Percentiles rank a stretch among this genome's conserved stretches.
Conservation (phyloP, 2,888 invertebrate genomes). For the Augiades crinisus region DNA sequence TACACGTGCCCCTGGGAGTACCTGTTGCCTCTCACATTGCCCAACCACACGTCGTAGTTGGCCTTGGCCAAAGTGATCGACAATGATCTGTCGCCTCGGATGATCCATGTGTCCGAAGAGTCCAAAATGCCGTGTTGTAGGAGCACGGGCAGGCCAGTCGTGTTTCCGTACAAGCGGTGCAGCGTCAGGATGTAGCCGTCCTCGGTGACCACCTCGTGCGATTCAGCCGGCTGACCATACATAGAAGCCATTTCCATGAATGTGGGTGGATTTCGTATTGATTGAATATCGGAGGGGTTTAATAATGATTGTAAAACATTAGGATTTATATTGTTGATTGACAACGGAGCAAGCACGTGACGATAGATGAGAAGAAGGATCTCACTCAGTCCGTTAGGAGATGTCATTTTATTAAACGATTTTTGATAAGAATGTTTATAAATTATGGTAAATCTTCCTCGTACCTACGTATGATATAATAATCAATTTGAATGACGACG, state of each 20-base stretch:
- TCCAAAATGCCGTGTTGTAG: slow-evolving; percentile 43
- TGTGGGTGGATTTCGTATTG: background rate
- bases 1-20: slow-evolving; percentile 77
- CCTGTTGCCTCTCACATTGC: slow-evolving; percentile 78
- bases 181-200: slow-evolving; percentile 45
- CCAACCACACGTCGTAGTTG: slow-evolving; percentile 52
- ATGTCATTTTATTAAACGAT: no score
- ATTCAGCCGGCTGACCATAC: slow-evolving; percentile 30
- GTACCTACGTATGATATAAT: no score
- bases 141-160: slow-evolving; percentile 35
- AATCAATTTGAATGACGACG: no score
- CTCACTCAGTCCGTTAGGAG: no score
- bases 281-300: background rate
- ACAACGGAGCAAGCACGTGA: no score
- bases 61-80: slow-evolving; percentile 34
- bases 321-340: no score
- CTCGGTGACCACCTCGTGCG: slow-evolving; percentile 40
- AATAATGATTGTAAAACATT: background rate
- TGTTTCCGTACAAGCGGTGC: slow-evolving; percentile 38
- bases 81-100: slow-evolving; percentile 41
- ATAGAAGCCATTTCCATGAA: background rate
- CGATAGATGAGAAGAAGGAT: no score
- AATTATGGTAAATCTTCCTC: no score
- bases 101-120: slow-evolving; percentile 40
- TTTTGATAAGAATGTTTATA: no score